A percentile compares a stretch with the other conserved stretches of the same genome.
Conservation (phyloP, 2,113 vertebrate species). For the Oenanthe melanoleuca region DNA sequence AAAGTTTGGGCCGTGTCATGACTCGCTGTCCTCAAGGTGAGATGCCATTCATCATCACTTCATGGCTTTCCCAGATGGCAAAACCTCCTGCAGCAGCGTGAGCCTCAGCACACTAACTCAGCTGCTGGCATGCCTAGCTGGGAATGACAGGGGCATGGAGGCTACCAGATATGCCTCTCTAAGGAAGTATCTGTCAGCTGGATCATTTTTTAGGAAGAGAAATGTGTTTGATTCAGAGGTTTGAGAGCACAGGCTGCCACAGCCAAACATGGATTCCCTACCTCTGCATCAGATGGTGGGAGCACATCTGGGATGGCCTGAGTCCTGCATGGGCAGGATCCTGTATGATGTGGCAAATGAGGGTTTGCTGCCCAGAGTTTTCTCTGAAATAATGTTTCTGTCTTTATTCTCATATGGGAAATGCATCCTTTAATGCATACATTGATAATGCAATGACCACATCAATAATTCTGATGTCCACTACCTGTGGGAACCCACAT, state of each 20-base stretch:
- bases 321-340: neutral
- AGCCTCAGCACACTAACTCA: neutral
- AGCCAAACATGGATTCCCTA: fast-evolving
- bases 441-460: neutral
- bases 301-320: neutral
- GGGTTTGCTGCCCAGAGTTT: neutral
- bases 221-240: neutral
- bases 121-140: fast-evolving
- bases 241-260: neutral
- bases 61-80: neutral
- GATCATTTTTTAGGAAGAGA: neutral
- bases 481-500: neutral
- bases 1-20: neutral
- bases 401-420: neutral
- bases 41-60: neutral
- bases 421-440: neutral
- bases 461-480: neutral
- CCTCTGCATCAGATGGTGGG: neutral
- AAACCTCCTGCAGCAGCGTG: fast-evolving
- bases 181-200: neutral
- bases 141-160: neutral
- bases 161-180: neutral
- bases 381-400: neutral
- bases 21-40: neutral
- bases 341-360: neutral